phyloP scores from a whole-genome alignment of 2,113 vertebrate genomes.

The Cygnus buccinator region DNA sequence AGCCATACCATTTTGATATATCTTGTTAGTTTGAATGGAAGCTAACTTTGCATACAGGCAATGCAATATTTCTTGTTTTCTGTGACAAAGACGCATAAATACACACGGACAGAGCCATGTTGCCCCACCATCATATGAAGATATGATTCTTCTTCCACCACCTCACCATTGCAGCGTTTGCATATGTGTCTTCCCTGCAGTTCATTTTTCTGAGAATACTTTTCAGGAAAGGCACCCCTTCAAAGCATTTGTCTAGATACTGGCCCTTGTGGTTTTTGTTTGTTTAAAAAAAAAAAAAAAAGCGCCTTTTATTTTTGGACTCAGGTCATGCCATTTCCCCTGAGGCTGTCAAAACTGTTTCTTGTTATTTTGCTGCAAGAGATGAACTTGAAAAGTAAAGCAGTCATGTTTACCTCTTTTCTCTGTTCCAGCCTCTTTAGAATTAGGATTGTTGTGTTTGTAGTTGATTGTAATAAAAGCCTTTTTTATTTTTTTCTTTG shows the following conservation, averaged over 20 bases:
- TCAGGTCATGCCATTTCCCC: not conserved
- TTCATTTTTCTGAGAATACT: not conserved
- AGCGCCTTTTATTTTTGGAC: not conserved
- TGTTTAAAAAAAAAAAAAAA: not conserved
- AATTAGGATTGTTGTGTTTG: not conserved
- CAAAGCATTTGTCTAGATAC: not conserved
- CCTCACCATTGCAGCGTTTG: not conserved
- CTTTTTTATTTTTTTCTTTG: not conserved
- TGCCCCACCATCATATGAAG: not conserved
- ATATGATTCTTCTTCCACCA: fast-evolving
- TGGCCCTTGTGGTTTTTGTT: not conserved
- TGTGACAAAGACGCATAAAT: not conserved
- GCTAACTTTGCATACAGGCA: fast-evolving
- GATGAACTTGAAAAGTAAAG: not conserved
- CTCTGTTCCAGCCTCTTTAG: not conserved
- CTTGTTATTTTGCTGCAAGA: not conserved
- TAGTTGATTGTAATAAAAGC: not conserved
- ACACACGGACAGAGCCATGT: not conserved
- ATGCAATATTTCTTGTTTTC: not conserved
- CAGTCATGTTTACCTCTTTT: not conserved
- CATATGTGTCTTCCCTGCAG: not conserved
- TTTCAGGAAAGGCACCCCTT: not conserved
- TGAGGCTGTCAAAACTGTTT: not conserved
- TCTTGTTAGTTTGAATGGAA: not conserved
- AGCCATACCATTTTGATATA: not conserved